Conservation (phyloP, 1,140 invertebrate species). For the Eupristina koningsbergeri region DNA sequence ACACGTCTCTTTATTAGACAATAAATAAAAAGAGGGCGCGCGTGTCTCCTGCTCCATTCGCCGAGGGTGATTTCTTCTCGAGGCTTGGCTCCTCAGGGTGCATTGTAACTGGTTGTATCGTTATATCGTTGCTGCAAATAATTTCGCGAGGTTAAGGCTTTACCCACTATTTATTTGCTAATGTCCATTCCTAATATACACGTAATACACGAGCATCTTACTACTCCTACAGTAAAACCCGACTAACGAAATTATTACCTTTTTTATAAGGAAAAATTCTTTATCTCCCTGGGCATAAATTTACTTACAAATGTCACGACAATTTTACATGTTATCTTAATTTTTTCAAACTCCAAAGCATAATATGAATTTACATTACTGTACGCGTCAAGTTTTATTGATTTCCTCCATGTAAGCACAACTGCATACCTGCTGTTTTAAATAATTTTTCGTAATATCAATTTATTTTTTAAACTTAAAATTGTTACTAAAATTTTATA, state of each 20-base stretch:
- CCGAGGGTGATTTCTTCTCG: background rate
- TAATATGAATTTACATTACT: no score
- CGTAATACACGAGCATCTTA: background rate
- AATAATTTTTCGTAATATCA: no score
- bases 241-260: background rate
- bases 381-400: no score
- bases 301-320: background rate
- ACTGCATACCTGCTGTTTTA: no score
- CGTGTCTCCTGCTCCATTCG: background rate
- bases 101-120: background rate
- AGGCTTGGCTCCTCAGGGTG: background rate
- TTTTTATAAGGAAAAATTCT: background rate
- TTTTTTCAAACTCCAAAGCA: no score
- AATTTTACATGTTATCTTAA: no score
- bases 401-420: no score
- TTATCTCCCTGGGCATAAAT: background rate
- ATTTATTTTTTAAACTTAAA: no score
- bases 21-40: background rate
- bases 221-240: background rate
- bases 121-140: background rate
- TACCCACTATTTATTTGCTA: background rate
- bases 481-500: no score
- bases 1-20: background rate
- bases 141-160: background rate
- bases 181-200: background rate